Evolutionary conservation across 30 jellyfish, hydroid and myxozoan genomes (phyloP).

Genomic region (Turritopsis rubra): DNA sequence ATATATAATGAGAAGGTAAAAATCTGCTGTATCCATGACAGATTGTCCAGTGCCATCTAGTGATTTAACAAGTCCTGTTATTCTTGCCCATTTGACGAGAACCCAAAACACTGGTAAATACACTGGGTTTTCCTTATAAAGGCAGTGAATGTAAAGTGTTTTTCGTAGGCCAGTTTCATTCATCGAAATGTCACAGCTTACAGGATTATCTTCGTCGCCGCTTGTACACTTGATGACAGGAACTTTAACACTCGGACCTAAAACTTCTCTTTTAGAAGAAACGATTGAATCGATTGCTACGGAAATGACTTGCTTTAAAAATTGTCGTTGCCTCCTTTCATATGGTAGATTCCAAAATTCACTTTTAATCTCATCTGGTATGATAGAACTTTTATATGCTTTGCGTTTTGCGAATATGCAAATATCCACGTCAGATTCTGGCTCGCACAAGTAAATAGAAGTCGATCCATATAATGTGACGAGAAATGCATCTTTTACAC

Average conservation of each 20-base stretch:
- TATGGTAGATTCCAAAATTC: background rate
- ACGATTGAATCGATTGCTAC: conserved; percentile 48
- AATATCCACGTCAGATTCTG: conserved; percentile 70
- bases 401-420: conserved; percentile 26
- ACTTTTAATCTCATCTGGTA: background rate
- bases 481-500: conserved; percentile 26
- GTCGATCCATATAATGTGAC: conserved; percentile 62
- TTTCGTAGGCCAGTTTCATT: conserved; percentile 46
- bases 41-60: conserved; percentile 20
- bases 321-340: conserved; percentile 26
- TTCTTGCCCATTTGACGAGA: conserved; percentile 75
- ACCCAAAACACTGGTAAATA: conserved; percentile 48
- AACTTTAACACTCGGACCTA: conserved; percentile 24
- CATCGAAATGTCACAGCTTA: conserved; percentile 50
- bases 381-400: background rate
- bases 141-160: conserved; percentile 43
- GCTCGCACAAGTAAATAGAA: conserved; percentile 63
- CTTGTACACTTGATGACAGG: conserved; percentile 49
- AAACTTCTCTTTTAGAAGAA: conserved; percentile 35
- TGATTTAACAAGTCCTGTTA: conserved; percentile 48
- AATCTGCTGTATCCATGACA: conserved; percentile 66
- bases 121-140: conserved; percentile 26
- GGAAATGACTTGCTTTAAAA: conserved; percentile 43
- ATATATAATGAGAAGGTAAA: conserved; percentile 46
- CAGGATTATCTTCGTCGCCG: conserved; percentile 37